Base-by-base conservation (phyloP, 2,888 invertebrate species). In the Liopterus haemorrhoidalis region DNA sequence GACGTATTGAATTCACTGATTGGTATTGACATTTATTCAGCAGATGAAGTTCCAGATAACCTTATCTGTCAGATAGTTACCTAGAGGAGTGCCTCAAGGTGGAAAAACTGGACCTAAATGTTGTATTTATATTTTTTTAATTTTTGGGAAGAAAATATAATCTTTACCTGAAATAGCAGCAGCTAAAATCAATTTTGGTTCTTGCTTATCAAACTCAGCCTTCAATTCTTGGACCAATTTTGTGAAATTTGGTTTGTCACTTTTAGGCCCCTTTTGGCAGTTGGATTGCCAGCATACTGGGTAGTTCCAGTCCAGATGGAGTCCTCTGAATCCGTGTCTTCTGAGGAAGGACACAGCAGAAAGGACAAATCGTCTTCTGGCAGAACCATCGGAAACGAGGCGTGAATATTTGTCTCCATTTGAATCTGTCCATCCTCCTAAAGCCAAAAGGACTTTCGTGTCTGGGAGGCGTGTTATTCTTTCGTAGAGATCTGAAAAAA, bases 361-460 rank as follows among this genome's bases (percentile, higher is more conserved):
- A 2, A 79, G 70, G 2, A 83, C 78, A 59, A 91, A 91, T 36
- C 79, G 79, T 20, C 78, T 69, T 9, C 89, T 74, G 4, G 79
- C 73, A 1, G 75, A 70, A 4, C 76, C 73, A 47, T 81, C 79
- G 28, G 79, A 77, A 0, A 88, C 86, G 18, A 93, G 65, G 9
- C 82, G 75, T 0, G 89, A 88, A 60, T 91, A 91, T 63, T 91
- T 91, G 59, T 88, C 85, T 0, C 88, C 89, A 1, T 83, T 77
- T 0, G 91, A 93, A 65, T 94, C 92, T 0, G 90, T 91, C 94
- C 94, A 95, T 1, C 95, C 95, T n/a, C 95, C 95, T 41, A 95
- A 65, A 1, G 89, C 90, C 20, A 95, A 68, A 4, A 91, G 65
- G 0, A 88, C 81, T 53, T 78, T 74, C 0, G 76, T 70, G 33